Percentiles rank a stretch among this genome's conserved stretches.
These are phyloP conservation scores for Brachionus koreanus DNA, from an alignment of 1,140 invertebrate species.

Conservation along the genomic window DNA sequence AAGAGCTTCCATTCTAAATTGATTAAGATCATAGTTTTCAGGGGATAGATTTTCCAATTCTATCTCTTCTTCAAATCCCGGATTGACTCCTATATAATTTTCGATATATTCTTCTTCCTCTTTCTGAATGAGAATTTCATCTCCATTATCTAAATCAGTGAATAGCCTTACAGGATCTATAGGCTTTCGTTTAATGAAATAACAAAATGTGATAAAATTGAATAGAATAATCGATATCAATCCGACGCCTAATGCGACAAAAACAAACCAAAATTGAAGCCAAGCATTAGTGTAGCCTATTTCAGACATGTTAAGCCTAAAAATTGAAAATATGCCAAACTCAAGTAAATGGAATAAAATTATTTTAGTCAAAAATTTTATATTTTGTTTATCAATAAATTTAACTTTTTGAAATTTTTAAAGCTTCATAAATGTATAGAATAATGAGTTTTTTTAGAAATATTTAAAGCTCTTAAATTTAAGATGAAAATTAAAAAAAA, in stretches of 20 bases:
- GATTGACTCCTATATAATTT: neutral
- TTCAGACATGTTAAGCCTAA: constrained; percentile 16
- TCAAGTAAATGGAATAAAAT: neutral
- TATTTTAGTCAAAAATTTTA: neutral
- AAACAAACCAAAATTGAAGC: constrained; percentile 40
- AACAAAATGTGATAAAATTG: constrained; percentile 29
- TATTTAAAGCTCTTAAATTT: neutral
- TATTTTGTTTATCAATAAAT: constrained; percentile 4
- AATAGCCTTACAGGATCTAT: constrained; percentile 23
- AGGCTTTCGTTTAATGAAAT: constrained; percentile 11
- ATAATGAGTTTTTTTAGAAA: neutral
- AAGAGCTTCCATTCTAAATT: constrained; percentile 42
- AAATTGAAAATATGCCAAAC: neutral
- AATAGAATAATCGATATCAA: constrained; percentile 31
- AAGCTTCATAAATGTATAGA: neutral
- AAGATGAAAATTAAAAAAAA: no score
- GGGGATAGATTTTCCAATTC: neutral
- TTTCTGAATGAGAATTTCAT: neutral
- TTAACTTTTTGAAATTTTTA: neutral
- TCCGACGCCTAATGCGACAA: constrained; percentile 6
- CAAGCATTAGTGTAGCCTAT: constrained; percentile 1
- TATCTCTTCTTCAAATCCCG: neutral
- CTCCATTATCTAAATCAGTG: neutral
- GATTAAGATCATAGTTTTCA: constrained; percentile 21
- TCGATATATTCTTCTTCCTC: constrained; percentile 3